Percentiles rank a stretch among this genome's conserved stretches.
Evolutionary conservation across 2,113 vertebrate species (phyloP).

Genomic region (Scartelaos histophorus): DNA sequence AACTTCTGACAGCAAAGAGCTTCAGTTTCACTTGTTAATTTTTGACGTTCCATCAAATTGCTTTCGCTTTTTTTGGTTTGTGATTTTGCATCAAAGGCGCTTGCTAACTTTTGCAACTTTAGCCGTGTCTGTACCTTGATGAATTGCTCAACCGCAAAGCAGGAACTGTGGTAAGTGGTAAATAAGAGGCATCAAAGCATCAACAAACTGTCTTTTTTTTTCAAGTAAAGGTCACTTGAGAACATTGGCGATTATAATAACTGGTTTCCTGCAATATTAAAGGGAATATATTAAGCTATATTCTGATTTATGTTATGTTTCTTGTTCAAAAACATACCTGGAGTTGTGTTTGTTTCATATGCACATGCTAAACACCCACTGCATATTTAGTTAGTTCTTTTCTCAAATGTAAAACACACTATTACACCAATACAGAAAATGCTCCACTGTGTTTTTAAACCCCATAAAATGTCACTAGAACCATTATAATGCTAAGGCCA

Average conservation of each 20-base stretch:
- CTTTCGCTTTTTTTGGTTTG: background rate
- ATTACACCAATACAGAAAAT: too few species aligned
- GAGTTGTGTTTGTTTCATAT: too few species aligned
- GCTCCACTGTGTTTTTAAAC: too few species aligned
- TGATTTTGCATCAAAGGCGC: background rate
- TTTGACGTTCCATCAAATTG: background rate
- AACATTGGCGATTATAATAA: background rate
- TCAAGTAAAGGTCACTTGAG: background rate
- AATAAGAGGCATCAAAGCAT: conserved; percentile 19
- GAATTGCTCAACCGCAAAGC: background rate
- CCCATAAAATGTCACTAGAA: too few species aligned
- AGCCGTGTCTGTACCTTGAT: conserved; percentile 3
- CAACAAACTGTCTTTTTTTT: background rate
- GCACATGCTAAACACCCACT: too few species aligned
- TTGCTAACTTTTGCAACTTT: background rate
- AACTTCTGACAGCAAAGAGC: background rate
- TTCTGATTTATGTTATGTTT: too few species aligned
- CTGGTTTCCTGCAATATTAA: too few species aligned
- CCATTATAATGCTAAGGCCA: too few species aligned
- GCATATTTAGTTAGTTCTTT: too few species aligned
- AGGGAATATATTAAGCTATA: too few species aligned
- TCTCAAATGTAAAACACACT: too few species aligned
- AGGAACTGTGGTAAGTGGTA: background rate
- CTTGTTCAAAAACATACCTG: too few species aligned
- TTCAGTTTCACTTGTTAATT: background rate